These are phyloP conservation scores for Tholera decimalis DNA, from an alignment of 2,888 invertebrate genomes.

Conservation along the genomic window DNA sequence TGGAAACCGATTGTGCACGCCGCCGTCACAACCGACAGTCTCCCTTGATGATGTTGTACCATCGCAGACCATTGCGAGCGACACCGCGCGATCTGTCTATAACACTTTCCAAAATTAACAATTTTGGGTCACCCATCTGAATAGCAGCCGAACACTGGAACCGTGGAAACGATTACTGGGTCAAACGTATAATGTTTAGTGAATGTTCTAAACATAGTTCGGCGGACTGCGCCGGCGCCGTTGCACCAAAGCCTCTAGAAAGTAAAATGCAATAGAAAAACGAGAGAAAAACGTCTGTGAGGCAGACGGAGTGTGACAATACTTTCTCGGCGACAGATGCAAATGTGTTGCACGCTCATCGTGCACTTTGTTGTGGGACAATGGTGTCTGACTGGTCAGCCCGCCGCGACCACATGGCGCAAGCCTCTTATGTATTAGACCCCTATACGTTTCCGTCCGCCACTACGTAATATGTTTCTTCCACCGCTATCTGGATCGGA, in stretches of 20 bases:
- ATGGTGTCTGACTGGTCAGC: conserved; percentile 72
- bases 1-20: conserved; percentile 44
- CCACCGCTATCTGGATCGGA: background rate
- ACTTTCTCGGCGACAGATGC: conserved; percentile 62
- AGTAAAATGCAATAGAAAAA: conserved; percentile 64
- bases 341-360: conserved; percentile 61
- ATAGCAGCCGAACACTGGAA: conserved; percentile 31
- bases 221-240: conserved; percentile 23
- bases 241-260: conserved; percentile 56
- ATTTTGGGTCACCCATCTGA: conserved; percentile 24
- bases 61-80: conserved; percentile 10
- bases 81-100: conserved; percentile 1
- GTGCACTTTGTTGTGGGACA: conserved; percentile 64
- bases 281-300: conserved; percentile 54
- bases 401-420: conserved; percentile 57
- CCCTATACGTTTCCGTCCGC: background rate
- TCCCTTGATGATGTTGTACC: background rate
- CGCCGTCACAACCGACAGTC: background rate
- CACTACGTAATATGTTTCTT: background rate
- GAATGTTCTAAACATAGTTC: conserved; percentile 54
- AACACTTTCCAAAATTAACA: conserved; percentile 38
- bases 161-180: conserved; percentile 56
- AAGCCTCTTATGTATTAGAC: background rate
- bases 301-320: conserved; percentile 57
- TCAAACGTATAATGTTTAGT: conserved; percentile 53